Evolutionary conservation across 23 tunicate genomes (phyloP), one percentile per base, ranked within the genome.

Genomic region (Ascidia mentula): DNA sequence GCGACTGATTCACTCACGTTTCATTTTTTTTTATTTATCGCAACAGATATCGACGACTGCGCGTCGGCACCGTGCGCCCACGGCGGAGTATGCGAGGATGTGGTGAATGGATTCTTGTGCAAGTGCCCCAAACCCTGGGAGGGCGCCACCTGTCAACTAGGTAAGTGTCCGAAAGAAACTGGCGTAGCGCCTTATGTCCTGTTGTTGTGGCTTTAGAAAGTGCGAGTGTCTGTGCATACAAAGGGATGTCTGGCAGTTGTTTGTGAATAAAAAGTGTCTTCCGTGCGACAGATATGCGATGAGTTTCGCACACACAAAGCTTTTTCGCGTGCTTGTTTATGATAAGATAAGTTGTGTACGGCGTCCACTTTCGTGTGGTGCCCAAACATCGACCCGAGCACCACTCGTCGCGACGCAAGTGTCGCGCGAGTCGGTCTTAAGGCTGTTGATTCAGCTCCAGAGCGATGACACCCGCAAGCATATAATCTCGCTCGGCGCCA

Each of bases 91-190:
- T 96, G 99, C 76, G 73, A 46, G 35, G 99, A 96, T 60, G 40
- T 74, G 60, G 69, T 87, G 40, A 87, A 90, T 71, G 92, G 89
- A 15, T 96, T 86, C 72, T 40, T 73, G 13, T 96, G 99, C 74
- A 76, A 90, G 18, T 96, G 99, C 69, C 99, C 99, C 6, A 75
- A 84, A 30, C 88, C 87, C 31, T 96, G 91, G 91, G 92, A 87
- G 71, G 99, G 99, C 18, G 69, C 82, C 34, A 83, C 83, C 34
- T 96, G 99, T 40, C 86, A 86, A 71, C 80, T 90, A 4, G 92
- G 97, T 92, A 72, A 85, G 96, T 80, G 32, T 18, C 65, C 13
- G 4, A 53, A 53, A 53, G 13, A 26, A 42, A 9, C 15, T 42
- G n/a, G n/a, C n/a, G n/a, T n/a, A n/a, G n/a, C n/a, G n/a, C n/a